phyloP scores from a whole-genome alignment of 2,888 invertebrate genomes.

The Andrena hattorfiana region DNA sequence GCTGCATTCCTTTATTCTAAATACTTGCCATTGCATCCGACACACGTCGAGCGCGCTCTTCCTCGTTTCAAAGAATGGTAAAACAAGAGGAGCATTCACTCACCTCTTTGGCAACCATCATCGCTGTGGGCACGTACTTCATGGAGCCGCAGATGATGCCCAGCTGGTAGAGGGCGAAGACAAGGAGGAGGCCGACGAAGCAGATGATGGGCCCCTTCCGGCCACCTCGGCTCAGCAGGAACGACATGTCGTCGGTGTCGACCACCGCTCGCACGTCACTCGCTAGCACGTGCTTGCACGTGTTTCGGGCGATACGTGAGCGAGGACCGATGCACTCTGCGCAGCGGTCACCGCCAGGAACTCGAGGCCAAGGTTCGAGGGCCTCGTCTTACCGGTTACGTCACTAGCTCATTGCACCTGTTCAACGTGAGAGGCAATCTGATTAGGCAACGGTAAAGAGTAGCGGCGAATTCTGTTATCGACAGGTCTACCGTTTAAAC shows the following conservation, averaged over 20 bases:
- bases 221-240: conserved; percentile 83
- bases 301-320: conserved; percentile 33
- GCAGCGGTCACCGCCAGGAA: conserved; percentile 19
- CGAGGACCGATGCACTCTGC: conserved; percentile 12
- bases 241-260: conserved; percentile 78
- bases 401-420: conserved; percentile 80
- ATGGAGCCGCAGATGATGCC: conserved; percentile 83
- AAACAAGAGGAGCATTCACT: conserved; percentile 32
- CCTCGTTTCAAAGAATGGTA: too few species aligned
- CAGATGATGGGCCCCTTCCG: conserved; percentile 84
- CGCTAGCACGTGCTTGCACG: conserved; percentile 34
- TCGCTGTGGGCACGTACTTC: conserved; percentile 78
- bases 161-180: conserved; percentile 84
- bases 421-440: conserved; percentile 35
- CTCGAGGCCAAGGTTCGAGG: conserved; percentile 66
- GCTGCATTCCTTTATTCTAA: too few species aligned
- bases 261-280: conserved; percentile 31
- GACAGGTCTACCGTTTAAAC: neutral
- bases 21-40: too few species aligned
- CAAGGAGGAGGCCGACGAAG: conserved; percentile 82
- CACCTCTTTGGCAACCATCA: conserved; percentile 85
- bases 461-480: neutral
- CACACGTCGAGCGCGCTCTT: too few species aligned
- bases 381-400: conserved; percentile 62
- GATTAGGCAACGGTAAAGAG: conserved; percentile 22